Base-by-base conservation (phyloP, 2,113 vertebrate species). In the Periophthalmodon schlosseri region DNA sequence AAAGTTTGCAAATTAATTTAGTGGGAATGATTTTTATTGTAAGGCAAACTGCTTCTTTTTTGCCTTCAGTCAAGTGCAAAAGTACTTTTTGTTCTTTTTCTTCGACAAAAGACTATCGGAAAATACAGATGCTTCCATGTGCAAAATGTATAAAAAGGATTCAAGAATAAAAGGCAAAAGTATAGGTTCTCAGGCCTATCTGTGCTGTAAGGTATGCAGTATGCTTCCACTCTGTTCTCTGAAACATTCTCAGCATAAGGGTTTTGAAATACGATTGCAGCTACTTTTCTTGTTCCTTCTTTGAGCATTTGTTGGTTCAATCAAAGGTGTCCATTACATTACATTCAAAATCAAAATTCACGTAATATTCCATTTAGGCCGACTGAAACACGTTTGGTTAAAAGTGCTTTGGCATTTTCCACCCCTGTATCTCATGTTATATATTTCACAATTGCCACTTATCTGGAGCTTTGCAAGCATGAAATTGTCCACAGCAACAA, bases 1-100 rank as follows among this genome's bases (percentile, higher is more conserved):
- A 89, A 88, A 86, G 20, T 56, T 21, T 54, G 20, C 20, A 91
- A 92, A 92, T 90, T 83, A 90, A 92, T 81, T 90, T 74, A 88
- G 76, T 76, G 24, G 70, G 4, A 8, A 52, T 16, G 6, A 20
- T 52, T 67, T 77, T 76, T 49, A 36, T 28, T 60, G 70, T 79
- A 85, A 67, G 36, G 85, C 80, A 76, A 72, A 80, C 49, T 39
- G 5, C 24, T 16, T 33, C 1, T 6, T 58, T 24, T 5, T 24
- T 13, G 23, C 11, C 49, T 58, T 23, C 14, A 28, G 28, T 15
- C 13, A 60, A 1, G 13, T 28, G 13, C 15, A 28, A 60, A 24
- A 28, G 57, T 24, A 7, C 6, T 24, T 12, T 24, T 21, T 18
- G 28, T 56, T 56, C 15, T n/a, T 56, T 20, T n/a, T 49, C 18